Evolutionary conservation across 2,113 vertebrate species (phyloP).

Genomic region (Anhinga rufa): DNA sequence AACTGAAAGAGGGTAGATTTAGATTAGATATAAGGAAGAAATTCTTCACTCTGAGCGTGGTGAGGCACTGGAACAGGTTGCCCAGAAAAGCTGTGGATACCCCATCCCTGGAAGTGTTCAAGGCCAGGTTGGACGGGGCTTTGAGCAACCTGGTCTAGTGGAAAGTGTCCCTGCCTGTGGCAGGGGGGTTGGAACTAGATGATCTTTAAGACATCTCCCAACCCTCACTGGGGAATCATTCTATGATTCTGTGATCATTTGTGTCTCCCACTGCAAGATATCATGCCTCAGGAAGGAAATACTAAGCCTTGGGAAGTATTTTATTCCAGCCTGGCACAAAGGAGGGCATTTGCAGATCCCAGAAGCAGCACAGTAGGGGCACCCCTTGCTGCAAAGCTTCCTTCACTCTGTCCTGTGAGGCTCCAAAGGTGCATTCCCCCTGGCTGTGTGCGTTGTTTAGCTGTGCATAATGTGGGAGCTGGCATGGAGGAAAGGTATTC

Average conservation of each 20-base stretch:
- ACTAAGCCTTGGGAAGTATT: background rate
- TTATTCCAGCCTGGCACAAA: background rate
- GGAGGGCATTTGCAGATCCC: background rate
- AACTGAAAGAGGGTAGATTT: background rate
- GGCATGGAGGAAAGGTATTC: background rate
- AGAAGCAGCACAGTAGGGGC: background rate
- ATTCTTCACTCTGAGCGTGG: background rate
- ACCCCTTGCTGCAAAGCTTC: background rate
- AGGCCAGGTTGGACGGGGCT: no score
- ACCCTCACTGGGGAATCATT: background rate
- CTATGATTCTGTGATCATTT: background rate
- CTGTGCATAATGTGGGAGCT: fast-evolving
- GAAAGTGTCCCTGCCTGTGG: background rate
- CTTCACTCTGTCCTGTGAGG: background rate
- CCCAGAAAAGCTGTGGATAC: background rate
- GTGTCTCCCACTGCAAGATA: background rate
- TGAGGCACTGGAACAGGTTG: background rate
- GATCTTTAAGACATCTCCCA: background rate
- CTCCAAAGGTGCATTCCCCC: no score
- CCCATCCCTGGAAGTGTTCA: no score
- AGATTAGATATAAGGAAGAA: background rate
- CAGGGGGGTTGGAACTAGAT: background rate
- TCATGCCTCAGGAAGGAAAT: background rate
- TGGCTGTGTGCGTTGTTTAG: background rate
- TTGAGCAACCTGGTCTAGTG: background rate